phyloP scores from a whole-genome alignment of 2,797 vertebrate genomes.

The Percopsis omiscomaycus region DNA sequence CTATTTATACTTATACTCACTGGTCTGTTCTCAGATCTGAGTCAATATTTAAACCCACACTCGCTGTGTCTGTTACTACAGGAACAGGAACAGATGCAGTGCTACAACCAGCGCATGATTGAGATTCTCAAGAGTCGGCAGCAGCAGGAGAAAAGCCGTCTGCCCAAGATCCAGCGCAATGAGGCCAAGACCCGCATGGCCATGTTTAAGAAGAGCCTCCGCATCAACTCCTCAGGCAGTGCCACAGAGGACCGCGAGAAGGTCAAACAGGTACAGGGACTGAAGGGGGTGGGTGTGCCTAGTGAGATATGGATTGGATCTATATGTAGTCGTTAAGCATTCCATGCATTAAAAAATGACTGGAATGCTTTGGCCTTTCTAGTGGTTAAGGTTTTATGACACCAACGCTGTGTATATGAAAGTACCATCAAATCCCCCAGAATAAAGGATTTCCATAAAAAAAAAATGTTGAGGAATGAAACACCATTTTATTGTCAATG shows the following conservation, averaged over 20 bases:
- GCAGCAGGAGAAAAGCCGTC: constrained; percentile 88
- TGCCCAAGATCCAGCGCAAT: constrained; percentile 92
- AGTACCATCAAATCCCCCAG: too few relatives aligned
- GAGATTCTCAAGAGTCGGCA: constrained; percentile 87
- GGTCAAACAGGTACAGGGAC: constrained; percentile 85
- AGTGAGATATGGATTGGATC: too few relatives aligned
- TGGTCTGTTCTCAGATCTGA: background rate
- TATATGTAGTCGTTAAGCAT: too few relatives aligned
- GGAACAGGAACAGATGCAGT: constrained; percentile 97
- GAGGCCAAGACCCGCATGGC: constrained; percentile 96
- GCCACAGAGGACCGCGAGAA: constrained; percentile 87
- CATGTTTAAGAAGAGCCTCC: constrained; percentile 98
- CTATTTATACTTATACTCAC: too few relatives aligned
- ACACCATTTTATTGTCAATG: too few relatives aligned
- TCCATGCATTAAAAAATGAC: too few relatives aligned
- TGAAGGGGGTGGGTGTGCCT: background rate
- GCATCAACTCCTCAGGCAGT: constrained; percentile 84
- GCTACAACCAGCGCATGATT: constrained; percentile 94
- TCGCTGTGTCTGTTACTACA: constrained; percentile 43
- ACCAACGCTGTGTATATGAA: too few relatives aligned
- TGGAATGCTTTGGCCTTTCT: too few relatives aligned
- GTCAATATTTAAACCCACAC: background rate
- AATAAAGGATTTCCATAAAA: too few relatives aligned
- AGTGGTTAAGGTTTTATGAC: too few relatives aligned
- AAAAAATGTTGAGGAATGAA: too few relatives aligned